phyloP scores from a whole-genome alignment of 2,797 vertebrate species.

The Ataeniobius toweri region DNA sequence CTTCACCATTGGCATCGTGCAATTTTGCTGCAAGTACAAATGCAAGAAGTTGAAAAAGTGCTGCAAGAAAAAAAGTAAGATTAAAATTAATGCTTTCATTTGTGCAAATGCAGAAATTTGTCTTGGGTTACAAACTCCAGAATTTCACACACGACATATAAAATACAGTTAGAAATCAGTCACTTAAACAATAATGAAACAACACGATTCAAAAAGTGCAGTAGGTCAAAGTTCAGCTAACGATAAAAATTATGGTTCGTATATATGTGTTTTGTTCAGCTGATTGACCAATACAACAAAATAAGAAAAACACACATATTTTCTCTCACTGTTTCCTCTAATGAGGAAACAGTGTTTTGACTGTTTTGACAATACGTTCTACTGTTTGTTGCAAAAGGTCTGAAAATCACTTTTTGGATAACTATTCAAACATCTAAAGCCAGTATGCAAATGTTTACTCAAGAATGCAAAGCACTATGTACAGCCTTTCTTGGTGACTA shows the following conservation, averaged over 20 bases:
- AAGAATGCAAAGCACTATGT: background rate
- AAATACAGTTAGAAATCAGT: background rate
- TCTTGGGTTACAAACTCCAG: background rate
- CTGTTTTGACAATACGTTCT: background rate
- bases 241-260: background rate
- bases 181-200: background rate
- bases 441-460: background rate
- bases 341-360: background rate
- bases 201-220: background rate
- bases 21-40: constrained; percentile 73
- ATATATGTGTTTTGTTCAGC: background rate
- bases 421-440: background rate
- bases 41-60: constrained; percentile 66
- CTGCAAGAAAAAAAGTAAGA: constrained; percentile 73
- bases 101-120: background rate
- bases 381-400: background rate
- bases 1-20: constrained; percentile 71
- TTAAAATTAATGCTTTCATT: background rate
- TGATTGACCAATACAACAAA: background rate
- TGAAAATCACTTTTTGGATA: background rate
- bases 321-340: background rate
- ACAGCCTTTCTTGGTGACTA: background rate
- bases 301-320: background rate
- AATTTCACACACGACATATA: background rate
- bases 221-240: background rate